A percentile compares a stretch with the other conserved stretches of the same genome.
These are phyloP conservation scores for Allophyes oxyacanthae DNA, from an alignment of 2,888 invertebrate genomes.

Conservation along the genomic window DNA sequence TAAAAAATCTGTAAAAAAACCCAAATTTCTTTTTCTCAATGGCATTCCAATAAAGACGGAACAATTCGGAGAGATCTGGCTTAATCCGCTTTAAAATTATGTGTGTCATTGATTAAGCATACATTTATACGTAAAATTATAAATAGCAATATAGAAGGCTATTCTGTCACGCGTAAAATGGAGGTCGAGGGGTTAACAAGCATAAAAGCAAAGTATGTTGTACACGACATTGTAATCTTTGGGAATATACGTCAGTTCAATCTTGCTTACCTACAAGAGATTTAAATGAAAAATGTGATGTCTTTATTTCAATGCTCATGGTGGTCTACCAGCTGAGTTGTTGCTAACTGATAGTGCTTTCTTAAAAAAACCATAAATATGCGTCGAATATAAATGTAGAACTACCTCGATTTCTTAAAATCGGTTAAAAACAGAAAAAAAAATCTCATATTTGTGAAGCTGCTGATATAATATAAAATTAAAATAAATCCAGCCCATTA, in stretches of 20 bases:
- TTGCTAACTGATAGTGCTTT: too few relatives aligned
- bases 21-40: constrained; percentile 1
- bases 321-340: too few relatives aligned
- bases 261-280: background rate
- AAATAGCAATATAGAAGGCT: constrained; percentile 26
- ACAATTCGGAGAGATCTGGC: constrained; percentile 5
- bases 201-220: constrained; percentile 11
- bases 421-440: too few relatives aligned
- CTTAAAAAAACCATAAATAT: too few relatives aligned
- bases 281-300: too few relatives aligned
- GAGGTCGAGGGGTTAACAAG: constrained; percentile 31
- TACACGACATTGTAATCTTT: constrained; percentile 5
- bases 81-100: constrained; percentile 28
- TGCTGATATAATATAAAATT: too few relatives aligned
- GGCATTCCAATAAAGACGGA: constrained; percentile 4
- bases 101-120: constrained; percentile 38
- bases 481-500: too few relatives aligned
- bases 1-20: too few relatives aligned
- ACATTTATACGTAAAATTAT: constrained; percentile 25
- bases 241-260: constrained; percentile 25
- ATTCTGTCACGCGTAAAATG: constrained; percentile 13
- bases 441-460: too few relatives aligned
- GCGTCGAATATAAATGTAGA: too few relatives aligned
- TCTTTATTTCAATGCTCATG: too few relatives aligned
- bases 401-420: too few relatives aligned